phyloP scores from a whole-genome alignment of 2,888 invertebrate species.

The Elegia similella region DNA sequence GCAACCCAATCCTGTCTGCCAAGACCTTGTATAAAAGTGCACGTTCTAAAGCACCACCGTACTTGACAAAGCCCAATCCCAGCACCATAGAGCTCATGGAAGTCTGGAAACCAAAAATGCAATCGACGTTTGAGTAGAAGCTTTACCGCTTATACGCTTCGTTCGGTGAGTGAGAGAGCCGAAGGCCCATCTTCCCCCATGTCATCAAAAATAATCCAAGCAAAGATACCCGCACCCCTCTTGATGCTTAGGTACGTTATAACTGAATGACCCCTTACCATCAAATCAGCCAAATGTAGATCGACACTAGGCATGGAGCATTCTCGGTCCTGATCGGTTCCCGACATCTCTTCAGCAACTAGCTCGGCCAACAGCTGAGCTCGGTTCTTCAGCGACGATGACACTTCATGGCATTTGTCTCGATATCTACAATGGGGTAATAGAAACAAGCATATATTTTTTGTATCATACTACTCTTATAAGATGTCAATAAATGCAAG shows the following conservation, averaged over 20 bases:
- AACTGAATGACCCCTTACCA: constrained; percentile 39
- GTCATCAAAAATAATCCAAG: no score
- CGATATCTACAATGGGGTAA: constrained; percentile 49
- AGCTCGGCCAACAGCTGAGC: constrained; percentile 71
- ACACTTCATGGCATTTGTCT: constrained; percentile 63
- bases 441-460: no score
- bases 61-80: constrained; percentile 80
- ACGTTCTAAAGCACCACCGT: constrained; percentile 83
- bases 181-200: no score
- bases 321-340: constrained; percentile 59
- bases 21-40: constrained; percentile 84
- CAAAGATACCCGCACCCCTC: no score
- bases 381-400: constrained; percentile 51
- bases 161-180: no score
- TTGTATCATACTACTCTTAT: no score
- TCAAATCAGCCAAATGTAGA: constrained; percentile 72
- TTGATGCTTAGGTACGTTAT: no score
- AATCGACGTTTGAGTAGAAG: no score
- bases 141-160: no score
- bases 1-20: constrained; percentile 83
- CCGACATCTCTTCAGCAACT: constrained; percentile 77
- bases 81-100: constrained; percentile 70
- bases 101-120: constrained; percentile 30
- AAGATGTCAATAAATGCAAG: no score
- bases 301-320: constrained; percentile 67